These are phyloP conservation scores for Pachyuromys duprasi DNA, from an alignment of 2,797 vertebrate genomes.

Conservation along the genomic window DNA sequence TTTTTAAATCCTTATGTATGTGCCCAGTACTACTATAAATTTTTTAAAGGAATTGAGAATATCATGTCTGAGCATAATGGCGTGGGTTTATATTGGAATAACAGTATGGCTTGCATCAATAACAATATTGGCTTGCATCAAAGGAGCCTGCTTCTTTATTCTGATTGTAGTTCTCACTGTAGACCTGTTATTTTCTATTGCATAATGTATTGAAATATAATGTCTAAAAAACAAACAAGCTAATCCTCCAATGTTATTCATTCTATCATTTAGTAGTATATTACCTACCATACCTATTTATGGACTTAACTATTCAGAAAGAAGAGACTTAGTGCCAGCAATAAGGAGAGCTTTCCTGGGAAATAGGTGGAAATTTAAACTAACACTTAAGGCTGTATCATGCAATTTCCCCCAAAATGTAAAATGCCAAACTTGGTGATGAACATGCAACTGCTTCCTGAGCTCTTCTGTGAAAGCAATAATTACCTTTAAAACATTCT, in stretches of 20 bases:
- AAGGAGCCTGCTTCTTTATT: not conserved
- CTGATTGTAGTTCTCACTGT: not conserved
- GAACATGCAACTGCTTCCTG: constrained; percentile 73
- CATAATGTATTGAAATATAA: not conserved
- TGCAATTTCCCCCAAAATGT: constrained; percentile 59
- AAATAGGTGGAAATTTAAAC: constrained; percentile 53
- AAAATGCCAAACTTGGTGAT: constrained; percentile 73
- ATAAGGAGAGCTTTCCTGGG: not conserved
- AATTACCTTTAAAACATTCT: constrained; percentile 85
- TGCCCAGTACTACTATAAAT: not conserved
- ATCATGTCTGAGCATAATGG: not conserved
- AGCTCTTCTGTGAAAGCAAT: constrained; percentile 78
- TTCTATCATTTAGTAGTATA: constrained; percentile 21
- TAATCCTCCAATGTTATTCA: not conserved
- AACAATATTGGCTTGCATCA: not conserved
- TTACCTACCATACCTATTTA: not conserved
- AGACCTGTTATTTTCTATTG: not conserved
- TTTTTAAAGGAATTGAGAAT: not conserved
- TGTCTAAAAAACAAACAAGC: not conserved
- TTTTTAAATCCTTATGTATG: not conserved
- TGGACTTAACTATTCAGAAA: constrained; percentile 37
- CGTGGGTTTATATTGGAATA: not conserved
- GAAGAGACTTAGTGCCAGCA: not conserved
- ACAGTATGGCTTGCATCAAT: not conserved
- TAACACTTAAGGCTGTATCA: constrained; percentile 1